Evolutionary conservation across 1,140 invertebrate species (phyloP).

Genomic region (Drusus annulatus): DNA sequence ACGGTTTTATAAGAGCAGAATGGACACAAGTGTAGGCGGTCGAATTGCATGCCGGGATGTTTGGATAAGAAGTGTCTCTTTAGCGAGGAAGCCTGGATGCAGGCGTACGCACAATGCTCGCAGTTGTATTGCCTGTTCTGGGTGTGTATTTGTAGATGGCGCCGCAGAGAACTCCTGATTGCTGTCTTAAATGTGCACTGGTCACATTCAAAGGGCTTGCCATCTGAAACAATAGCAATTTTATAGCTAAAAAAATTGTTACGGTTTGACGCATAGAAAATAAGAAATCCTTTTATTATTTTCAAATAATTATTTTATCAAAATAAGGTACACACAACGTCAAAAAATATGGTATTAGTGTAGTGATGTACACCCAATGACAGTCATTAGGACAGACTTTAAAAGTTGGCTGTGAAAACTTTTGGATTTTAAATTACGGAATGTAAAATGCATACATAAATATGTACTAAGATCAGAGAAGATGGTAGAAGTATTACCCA

Average conservation of each 20-base stretch:
- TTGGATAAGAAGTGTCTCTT: constrained; percentile 75
- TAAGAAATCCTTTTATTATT: too few relatives aligned
- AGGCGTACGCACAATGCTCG: constrained; percentile 78
- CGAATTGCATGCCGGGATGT: constrained; percentile 71
- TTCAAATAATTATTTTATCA: too few relatives aligned
- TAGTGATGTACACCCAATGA: too few relatives aligned
- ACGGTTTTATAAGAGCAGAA: constrained; percentile 72
- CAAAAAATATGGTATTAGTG: too few relatives aligned
- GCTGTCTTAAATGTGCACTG: constrained; percentile 82
- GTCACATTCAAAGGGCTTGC: constrained; percentile 87
- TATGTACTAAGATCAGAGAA: too few relatives aligned
- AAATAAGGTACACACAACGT: too few relatives aligned
- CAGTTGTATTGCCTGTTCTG: constrained; percentile 82
- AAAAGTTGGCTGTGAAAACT: too few relatives aligned
- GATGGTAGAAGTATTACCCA: constrained; percentile 64
- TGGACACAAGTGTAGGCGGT: constrained; percentile 69
- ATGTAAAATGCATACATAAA: too few relatives aligned
- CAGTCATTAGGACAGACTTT: too few relatives aligned
- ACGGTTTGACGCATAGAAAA: too few relatives aligned
- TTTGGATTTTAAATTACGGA: too few relatives aligned
- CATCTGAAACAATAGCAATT: constrained; percentile 70
- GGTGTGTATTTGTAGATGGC: constrained; percentile 85
- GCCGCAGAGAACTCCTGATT: constrained; percentile 86
- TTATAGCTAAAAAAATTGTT: too few relatives aligned
- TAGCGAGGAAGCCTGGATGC: constrained; percentile 77